phyloP scores from a whole-genome alignment of 2,113 vertebrate genomes.

The Prolemur simus region DNA sequence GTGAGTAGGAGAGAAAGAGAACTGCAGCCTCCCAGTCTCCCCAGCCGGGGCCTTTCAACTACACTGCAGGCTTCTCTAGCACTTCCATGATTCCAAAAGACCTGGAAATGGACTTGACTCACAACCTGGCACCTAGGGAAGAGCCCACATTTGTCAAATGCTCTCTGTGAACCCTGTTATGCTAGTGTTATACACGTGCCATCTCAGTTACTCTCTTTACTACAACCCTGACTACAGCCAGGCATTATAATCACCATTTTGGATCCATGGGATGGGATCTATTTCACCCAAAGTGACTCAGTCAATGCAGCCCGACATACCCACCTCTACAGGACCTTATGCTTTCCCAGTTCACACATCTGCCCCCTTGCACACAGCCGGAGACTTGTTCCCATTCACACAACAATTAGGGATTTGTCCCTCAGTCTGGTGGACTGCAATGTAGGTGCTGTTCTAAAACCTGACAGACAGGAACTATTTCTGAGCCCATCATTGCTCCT shows the following conservation, averaged over 20 bases:
- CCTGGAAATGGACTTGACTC: neutral
- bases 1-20: neutral
- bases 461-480: neutral
- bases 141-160: neutral
- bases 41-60: neutral
- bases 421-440: neutral
- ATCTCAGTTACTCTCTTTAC: neutral
- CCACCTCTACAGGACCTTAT: neutral
- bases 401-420: neutral
- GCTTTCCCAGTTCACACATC: neutral
- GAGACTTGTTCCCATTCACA: neutral
- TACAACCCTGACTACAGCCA: neutral
- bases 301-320: no score
- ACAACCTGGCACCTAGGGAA: neutral
- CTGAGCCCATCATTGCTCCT: neutral
- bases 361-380: neutral
- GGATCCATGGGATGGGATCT: neutral
- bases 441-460: neutral
- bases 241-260: neutral
- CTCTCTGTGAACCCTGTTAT: neutral
- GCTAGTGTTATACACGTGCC: rapidly evolving
- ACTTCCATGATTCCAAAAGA: neutral
- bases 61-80: neutral
- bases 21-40: no score
- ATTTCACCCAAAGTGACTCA: neutral